Evolutionary conservation across 2,888 invertebrate genomes (phyloP).

Genomic region (Nephrotoma flavescens): DNA sequence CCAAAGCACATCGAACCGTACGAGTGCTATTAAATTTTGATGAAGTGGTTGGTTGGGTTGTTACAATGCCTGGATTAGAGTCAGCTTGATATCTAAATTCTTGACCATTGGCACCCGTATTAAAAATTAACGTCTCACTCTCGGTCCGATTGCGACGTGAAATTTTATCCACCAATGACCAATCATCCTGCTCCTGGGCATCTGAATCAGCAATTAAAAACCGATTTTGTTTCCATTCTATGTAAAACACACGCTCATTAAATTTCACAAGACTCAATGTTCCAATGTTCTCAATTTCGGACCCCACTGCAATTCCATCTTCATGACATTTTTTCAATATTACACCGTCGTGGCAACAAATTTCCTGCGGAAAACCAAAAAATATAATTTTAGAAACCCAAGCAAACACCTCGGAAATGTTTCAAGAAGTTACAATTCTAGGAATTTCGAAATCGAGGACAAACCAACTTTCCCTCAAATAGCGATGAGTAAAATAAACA

Average conservation of each 20-base stretch:
- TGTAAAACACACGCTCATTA: slow-evolving; percentile 36
- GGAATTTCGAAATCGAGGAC: neutral
- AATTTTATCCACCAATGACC: slow-evolving; percentile 68
- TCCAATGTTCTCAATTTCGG: slow-evolving; percentile 30
- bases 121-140: slow-evolving; percentile 29
- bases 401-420: no score
- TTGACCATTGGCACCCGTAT: slow-evolving; percentile 31
- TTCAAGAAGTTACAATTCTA: neutral
- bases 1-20: slow-evolving; percentile 40
- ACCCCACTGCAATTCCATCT: neutral
- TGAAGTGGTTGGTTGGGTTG: slow-evolving; percentile 13
- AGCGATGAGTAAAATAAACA: neutral
- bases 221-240: slow-evolving; percentile 72
- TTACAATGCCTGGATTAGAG: neutral
- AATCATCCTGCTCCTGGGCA: slow-evolving; percentile 60
- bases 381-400: neutral
- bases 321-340: slow-evolving; percentile 44
- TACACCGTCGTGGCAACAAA: slow-evolving; percentile 69
- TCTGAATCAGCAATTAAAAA: slow-evolving; percentile 58
- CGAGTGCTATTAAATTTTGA: slow-evolving; percentile 33
- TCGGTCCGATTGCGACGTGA: slow-evolving; percentile 26
- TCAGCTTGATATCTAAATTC: neutral
- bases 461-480: neutral
- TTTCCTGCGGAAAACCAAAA: neutral
- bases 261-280: slow-evolving; percentile 54